Evolutionary conservation across 1,140 invertebrate genomes (phyloP).

Genomic region (Heliothis subflexa): DNA sequence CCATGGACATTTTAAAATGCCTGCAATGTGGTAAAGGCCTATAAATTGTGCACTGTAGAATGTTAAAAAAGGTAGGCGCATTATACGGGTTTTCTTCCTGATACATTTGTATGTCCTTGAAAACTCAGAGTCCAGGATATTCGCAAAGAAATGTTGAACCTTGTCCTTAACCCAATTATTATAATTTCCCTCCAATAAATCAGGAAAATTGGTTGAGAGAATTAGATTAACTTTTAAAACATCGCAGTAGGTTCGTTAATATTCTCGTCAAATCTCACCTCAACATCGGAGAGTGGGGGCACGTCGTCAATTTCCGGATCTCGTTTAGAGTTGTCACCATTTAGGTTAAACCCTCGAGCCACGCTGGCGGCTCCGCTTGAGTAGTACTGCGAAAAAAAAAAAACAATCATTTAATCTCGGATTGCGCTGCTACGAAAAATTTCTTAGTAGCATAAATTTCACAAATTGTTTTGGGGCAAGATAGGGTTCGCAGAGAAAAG

Average conservation of each 20-base stretch:
- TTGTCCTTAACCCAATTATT: neutral
- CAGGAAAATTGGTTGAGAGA: neutral
- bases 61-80: no score
- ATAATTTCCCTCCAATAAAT: slow-evolving; percentile 1
- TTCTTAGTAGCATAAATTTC: no score
- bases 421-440: no score
- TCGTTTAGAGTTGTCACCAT: slow-evolving; percentile 52
- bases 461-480: no score
- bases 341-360: slow-evolving; percentile 49
- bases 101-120: neutral
- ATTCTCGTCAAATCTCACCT: slow-evolving; percentile 25
- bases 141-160: no score
- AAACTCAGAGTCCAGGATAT: no score
- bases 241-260: neutral
- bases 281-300: slow-evolving; percentile 48
- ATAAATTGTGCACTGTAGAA: no score
- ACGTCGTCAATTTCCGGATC: slow-evolving; percentile 52
- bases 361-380: slow-evolving; percentile 61
- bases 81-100: no score
- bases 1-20: no score
- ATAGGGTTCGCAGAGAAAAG: no score
- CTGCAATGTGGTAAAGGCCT: no score
- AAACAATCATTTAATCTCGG: neutral
- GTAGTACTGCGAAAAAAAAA: slow-evolving; percentile 64
- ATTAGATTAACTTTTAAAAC: neutral